Conservation (phyloP, 2,113 vertebrate genomes). For the Setophaga kirtlandii region DNA sequence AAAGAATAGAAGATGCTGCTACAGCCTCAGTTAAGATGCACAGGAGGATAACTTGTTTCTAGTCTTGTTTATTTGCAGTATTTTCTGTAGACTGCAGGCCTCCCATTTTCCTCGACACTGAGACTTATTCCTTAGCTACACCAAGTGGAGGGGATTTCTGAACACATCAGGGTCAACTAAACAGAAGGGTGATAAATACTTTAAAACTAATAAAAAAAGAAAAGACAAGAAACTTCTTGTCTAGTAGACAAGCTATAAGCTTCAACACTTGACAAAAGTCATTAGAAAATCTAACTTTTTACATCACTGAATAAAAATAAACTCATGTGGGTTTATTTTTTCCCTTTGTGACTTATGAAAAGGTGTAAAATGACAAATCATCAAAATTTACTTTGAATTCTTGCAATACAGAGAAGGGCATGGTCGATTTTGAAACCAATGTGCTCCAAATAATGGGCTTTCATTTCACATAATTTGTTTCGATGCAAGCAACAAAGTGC, state of each 20-base stretch:
- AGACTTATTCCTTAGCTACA: background rate
- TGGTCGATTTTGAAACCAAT: background rate
- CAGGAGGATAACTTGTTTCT: background rate
- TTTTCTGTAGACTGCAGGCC: background rate
- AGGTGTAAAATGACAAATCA: background rate
- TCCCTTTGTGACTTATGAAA: background rate
- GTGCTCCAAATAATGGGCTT: background rate
- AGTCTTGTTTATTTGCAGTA: background rate
- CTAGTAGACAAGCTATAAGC: background rate
- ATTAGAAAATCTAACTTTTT: background rate
- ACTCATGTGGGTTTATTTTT: background rate
- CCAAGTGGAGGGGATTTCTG: background rate
- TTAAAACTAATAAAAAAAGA: background rate
- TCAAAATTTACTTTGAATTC: background rate
- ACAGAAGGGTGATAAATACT: background rate
- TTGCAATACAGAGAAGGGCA: background rate
- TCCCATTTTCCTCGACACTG: background rate
- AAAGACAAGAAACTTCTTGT: background rate
- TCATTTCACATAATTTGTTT: background rate
- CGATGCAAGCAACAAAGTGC: background rate
- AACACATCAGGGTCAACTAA: background rate
- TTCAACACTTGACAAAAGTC: background rate
- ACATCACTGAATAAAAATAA: background rate
- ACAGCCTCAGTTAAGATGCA: background rate
- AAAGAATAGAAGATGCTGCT: background rate